Evolutionary conservation across 2,797 vertebrate genomes (phyloP), one percentile per base, ranked within the genome.

Genomic region (Knipowitschia caucasica): DNA sequence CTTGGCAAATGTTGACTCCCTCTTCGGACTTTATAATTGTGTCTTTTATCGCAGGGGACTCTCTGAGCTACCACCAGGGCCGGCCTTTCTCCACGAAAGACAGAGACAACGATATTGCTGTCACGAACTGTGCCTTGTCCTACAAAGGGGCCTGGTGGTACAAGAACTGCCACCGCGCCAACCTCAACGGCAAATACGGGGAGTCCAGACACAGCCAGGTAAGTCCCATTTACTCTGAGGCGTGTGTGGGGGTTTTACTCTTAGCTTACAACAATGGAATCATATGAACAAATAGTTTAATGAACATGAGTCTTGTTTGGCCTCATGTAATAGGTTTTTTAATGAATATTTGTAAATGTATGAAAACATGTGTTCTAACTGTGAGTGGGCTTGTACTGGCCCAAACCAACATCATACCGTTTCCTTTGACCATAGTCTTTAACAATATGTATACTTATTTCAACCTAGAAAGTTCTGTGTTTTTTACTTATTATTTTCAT

Each of bases 91-190:
- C 97, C 60, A 98, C 97, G 6, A 93, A 96, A 90, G 97, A 99
- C 87, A 90, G 93, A 76, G 97, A 99, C 88, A 99, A 99, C 0
- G 97, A 99, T 3, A 93, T 98, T 0, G 97, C 97, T 2, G 95
- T 99, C 62, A 99, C 96, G 69, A 99, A 99, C 87, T 99, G 97
- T 18, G 97, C 97, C 72, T 88, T 94, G 89, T 98, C 97, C 4
- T 99, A 99, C 87, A 98, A 98, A 90, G 97, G 97, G 59, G 97
- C 96, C 4, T 99, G 97, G 97, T 99, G 97, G 97, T 99, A 97
- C 27, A 99, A 98, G 90, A 99, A 99, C 85, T 99, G 96, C 81
- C 97, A 99, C 77, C 90, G 96, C 51, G 96, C 94, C 69, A 99
- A 99, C 84, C 95, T 99, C 82, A 99, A 99, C 0, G 96, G 97